phyloP scores from a whole-genome alignment of 1,140 invertebrate genomes.

The Ceratoteleas bidentatus region DNA sequence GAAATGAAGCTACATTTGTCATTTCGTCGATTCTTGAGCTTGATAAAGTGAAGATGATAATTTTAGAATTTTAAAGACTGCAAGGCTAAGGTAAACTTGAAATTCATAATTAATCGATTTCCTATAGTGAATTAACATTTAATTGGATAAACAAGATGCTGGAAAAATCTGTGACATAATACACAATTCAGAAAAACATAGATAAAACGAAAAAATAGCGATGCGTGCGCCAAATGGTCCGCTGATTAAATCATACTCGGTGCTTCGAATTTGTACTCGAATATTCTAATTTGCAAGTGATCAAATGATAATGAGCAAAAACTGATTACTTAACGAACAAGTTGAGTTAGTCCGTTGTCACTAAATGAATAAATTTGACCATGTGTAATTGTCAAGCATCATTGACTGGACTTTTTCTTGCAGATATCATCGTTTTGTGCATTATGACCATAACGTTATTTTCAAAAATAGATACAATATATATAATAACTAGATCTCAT shows the following conservation, averaged over 20 bases:
- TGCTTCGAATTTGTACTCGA: neutral
- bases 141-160: slow-evolving; percentile 24
- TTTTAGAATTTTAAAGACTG: slow-evolving; percentile 18
- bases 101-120: slow-evolving; percentile 33
- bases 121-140: slow-evolving; percentile 30
- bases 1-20: no score
- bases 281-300: slow-evolving; percentile 6
- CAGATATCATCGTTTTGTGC: no score
- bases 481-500: no score
- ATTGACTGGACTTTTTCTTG: no score
- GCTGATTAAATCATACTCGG: slow-evolving; percentile 1
- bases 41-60: slow-evolving; percentile 19
- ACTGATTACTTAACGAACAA: neutral
- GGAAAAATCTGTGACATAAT: slow-evolving; percentile 52
- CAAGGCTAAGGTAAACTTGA: slow-evolving; percentile 24
- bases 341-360: no score
- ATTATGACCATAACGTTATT: no score
- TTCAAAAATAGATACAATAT: no score
- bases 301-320: slow-evolving; percentile 26
- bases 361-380: no score
- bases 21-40: slow-evolving; percentile 16
- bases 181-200: slow-evolving; percentile 23
- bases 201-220: no score
- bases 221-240: neutral
- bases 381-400: no score